These are phyloP conservation scores for Globodera ellingtonae DNA, from an alignment of 1,140 invertebrate genomes.

Conservation along the genomic window DNA sequence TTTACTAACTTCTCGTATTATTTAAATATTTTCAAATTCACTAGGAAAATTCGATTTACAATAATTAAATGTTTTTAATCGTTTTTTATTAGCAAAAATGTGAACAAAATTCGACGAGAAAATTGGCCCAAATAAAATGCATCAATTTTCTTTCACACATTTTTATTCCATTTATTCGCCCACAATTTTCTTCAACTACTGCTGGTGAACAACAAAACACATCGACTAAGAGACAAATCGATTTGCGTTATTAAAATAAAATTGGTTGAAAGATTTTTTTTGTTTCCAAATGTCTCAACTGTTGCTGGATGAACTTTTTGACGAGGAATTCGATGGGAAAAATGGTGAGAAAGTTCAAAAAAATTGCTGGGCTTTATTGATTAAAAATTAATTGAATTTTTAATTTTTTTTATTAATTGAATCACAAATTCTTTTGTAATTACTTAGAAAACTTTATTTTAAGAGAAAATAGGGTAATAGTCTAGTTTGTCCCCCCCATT, in stretches of 20 bases:
- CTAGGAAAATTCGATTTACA: too few relatives aligned
- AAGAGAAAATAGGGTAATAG: too few relatives aligned
- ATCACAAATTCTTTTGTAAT: neutral
- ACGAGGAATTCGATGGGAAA: neutral
- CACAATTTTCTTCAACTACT: neutral
- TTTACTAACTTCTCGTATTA: too few relatives aligned
- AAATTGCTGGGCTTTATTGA: too few relatives aligned
- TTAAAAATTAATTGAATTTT: too few relatives aligned
- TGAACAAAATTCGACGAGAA: neutral
- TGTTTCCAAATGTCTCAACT: neutral
- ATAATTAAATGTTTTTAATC: too few relatives aligned
- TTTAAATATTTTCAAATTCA: too few relatives aligned
- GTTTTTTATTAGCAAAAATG: neutral
- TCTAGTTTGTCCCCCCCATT: too few relatives aligned
- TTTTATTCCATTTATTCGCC: neutral
- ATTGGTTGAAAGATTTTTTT: too few relatives aligned
- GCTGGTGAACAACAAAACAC: neutral
- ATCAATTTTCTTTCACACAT: neutral
- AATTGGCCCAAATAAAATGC: neutral
- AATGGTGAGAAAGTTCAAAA: neutral
- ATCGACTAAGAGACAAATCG: neutral
- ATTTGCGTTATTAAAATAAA: neutral
- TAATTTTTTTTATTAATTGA: too few relatives aligned
- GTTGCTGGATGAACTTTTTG: constrained; percentile 15
- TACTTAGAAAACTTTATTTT: neutral